Evolutionary conservation across 1,140 invertebrate species (phyloP).

Genomic region (Solenopsis invicta): DNA sequence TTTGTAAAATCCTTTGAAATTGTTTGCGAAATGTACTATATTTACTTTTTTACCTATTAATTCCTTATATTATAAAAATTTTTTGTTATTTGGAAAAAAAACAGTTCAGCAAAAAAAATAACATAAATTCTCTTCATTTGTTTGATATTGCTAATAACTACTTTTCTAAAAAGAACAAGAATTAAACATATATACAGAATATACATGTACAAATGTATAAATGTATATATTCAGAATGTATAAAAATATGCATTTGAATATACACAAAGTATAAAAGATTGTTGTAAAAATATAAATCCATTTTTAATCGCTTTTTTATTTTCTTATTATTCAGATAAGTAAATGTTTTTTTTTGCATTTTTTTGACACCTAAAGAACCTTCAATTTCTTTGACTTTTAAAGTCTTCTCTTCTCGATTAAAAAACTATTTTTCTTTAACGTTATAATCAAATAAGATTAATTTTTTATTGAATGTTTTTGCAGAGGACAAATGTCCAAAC

Average conservation of each 20-base stretch:
- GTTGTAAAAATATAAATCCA: background rate
- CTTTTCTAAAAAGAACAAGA: no score
- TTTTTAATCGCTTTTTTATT: background rate
- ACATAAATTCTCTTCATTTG: background rate
- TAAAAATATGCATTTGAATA: no score
- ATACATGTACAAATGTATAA: background rate
- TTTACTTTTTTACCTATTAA: no score
- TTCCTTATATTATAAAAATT: no score
- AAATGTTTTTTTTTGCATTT: no score
- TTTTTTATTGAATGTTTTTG: background rate
- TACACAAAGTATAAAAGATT: background rate
- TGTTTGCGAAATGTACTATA: no score
- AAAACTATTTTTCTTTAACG: background rate
- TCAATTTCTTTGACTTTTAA: background rate
- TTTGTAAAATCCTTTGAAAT: no score
- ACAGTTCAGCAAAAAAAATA: background rate
- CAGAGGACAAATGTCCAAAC: constrained; percentile 76
- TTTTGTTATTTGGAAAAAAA: no score
- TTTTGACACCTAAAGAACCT: background rate
- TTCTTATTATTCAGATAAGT: background rate
- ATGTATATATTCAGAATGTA: background rate
- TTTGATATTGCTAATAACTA: background rate
- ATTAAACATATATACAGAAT: no score
- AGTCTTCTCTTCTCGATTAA: background rate
- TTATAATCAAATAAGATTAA: constrained; percentile 12